Evolutionary conservation across 1,140 invertebrate species (phyloP), one percentile per base, ranked within the genome.

Genomic region (Gryon sp.): DNA sequence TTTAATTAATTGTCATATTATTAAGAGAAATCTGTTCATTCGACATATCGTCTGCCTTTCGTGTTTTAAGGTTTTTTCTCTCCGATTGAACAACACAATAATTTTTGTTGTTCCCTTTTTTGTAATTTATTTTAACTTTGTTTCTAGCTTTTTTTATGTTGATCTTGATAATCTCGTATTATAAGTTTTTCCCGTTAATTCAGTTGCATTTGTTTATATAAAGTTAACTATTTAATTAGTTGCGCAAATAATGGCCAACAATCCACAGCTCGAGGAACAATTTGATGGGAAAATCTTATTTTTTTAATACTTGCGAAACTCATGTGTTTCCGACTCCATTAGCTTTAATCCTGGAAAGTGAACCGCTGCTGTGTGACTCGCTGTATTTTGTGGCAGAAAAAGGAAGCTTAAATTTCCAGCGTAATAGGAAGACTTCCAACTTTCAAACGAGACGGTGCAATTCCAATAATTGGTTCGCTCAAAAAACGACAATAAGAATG

Each of bases 321-420:
- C 70, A 41, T 65, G 55, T 66, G 53, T 66, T 74, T 45, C 62
- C 70, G 22, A 74, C 53, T 66, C 62, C 70, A 74, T 74, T 74
- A 74, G 70, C 60, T 74, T 74, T 74, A 74, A 74, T 74, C 62
- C 70, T 24, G 53, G 43, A 60, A 53, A 74, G 60, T 74, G 60
- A 74, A 74, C 36, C 60, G 48, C 9, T 30, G 38, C 28, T 7
- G 50, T 52, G 59, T 55, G 45, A 60, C 53, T 65, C 20, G 11
- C 45, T 60, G 45, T 74, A 52, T 66, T 60, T 53, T 30, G 38
- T 30, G 36, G 30, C 52, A 36, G 60, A 60, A 73, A 73, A 65
- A 73, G 69, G 59, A 53, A 74, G 60, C 70, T 74, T 66, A 66
- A 65, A 60, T 74, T 74, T 74, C 43, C 60, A 52, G 20, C 34